These are phyloP conservation scores for Onychomys leucogaster DNA, from an alignment of 2,797 vertebrate genomes.

Conservation along the genomic window DNA sequence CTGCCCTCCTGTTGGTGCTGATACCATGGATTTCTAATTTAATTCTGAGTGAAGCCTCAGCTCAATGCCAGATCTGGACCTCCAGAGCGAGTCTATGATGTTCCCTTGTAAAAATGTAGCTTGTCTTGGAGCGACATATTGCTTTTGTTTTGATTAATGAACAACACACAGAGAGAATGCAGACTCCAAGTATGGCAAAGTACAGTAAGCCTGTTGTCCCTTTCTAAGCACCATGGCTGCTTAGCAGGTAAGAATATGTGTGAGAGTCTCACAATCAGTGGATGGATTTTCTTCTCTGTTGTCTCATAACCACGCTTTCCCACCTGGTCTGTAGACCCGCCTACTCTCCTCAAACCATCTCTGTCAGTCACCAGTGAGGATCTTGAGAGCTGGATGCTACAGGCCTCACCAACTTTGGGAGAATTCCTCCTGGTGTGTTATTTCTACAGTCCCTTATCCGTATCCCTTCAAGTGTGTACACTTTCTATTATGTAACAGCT, in stretches of 20 bases:
- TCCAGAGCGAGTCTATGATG: background rate
- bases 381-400: background rate
- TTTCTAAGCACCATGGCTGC: background rate
- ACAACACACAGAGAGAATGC: background rate
- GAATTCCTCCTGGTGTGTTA: background rate
- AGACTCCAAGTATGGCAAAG: background rate
- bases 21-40: background rate
- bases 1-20: background rate
- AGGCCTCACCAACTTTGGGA: background rate
- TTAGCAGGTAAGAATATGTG: background rate
- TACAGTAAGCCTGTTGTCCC: background rate
- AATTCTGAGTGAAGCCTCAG: background rate
- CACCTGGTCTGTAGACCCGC: background rate
- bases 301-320: no score
- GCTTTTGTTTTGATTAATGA: background rate
- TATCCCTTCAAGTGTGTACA: background rate
- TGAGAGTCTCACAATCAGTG: background rate
- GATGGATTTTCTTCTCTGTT: background rate
- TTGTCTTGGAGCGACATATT: background rate
- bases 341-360: rapidly evolving
- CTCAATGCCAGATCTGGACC: background rate
- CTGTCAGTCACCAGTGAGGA: background rate
- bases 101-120: background rate
- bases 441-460: background rate
- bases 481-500: background rate